phyloP scores from a whole-genome alignment of 2,888 invertebrate species.

The Stictocephala bisonia region DNA sequence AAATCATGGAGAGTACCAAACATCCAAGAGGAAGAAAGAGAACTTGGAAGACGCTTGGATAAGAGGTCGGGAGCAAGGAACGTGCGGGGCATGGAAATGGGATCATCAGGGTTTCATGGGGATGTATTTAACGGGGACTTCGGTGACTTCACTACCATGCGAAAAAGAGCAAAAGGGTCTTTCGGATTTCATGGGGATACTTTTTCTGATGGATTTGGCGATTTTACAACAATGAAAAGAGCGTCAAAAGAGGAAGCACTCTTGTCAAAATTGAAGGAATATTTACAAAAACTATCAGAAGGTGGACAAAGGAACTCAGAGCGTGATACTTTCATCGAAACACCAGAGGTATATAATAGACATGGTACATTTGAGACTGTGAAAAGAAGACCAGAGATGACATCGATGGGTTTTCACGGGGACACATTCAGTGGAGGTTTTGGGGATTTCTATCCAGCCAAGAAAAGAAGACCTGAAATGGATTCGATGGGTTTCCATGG shows the following conservation, averaged over 20 bases:
- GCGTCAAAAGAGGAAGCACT: constrained; percentile 52
- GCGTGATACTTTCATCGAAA: too few relatives aligned
- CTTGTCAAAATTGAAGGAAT: constrained; percentile 55
- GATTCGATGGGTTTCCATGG: constrained; percentile 60
- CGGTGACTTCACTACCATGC: constrained; percentile 61
- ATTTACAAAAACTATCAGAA: constrained; percentile 58
- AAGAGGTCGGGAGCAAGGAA: constrained; percentile 51
- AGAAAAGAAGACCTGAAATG: constrained; percentile 57
- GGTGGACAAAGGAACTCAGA: constrained; percentile 57
- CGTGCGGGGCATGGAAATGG: constrained; percentile 56
- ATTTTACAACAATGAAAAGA: constrained; percentile 61
- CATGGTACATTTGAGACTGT: constrained; percentile 57
- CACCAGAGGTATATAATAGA: constrained; percentile 57
- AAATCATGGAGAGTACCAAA: too few relatives aligned
- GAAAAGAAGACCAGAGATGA: constrained; percentile 56
- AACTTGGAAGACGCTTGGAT: not conserved
- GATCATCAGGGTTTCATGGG: constrained; percentile 60
- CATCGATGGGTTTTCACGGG: constrained; percentile 61
- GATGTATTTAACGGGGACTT: constrained; percentile 60
- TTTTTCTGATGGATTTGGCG: constrained; percentile 60
- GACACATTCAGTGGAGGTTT: too few relatives aligned
- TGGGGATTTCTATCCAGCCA: constrained; percentile 61
- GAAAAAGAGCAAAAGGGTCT: constrained; percentile 52
- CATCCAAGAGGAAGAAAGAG: not conserved
- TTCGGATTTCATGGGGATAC: constrained; percentile 61